Percentiles rank a stretch among this genome's conserved stretches.
Conservation (phyloP, 2,888 invertebrate species). For the Drosophila leonis region DNA sequence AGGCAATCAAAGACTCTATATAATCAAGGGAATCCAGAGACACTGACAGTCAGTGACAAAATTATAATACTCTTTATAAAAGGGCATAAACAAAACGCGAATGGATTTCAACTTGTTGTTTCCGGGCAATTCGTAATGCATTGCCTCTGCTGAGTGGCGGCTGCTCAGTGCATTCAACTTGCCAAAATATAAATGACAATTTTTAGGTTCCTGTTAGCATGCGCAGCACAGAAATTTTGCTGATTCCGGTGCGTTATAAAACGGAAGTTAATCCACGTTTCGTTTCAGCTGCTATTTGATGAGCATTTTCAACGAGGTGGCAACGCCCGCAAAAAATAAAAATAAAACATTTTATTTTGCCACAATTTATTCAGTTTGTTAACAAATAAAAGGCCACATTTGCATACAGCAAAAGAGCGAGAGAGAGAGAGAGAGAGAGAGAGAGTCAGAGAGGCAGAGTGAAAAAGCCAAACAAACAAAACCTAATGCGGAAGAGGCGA, state of each 20-base stretch:
- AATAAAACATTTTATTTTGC: constrained; percentile 60
- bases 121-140: constrained; percentile 24
- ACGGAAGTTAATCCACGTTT: constrained; percentile 34
- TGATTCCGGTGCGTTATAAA: constrained; percentile 28
- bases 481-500: constrained; percentile 37
- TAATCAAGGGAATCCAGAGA: no score
- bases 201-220: constrained; percentile 33
- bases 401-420: constrained; percentile 41
- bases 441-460: not conserved
- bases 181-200: constrained; percentile 22
- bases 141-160: constrained; percentile 10
- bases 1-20: no score
- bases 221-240: constrained; percentile 14
- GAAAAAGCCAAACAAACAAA: constrained; percentile 17
- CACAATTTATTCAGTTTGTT: constrained; percentile 66
- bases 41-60: not conserved
- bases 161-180: constrained; percentile 61
- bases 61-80: not conserved
- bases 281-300: constrained; percentile 17
- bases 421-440: constrained; percentile 16
- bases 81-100: constrained; percentile 9
- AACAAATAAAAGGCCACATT: constrained; percentile 64
- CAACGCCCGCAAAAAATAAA: constrained; percentile 30
- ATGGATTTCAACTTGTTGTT: constrained; percentile 8
- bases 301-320: constrained; percentile 1